Evolutionary conservation across 2,113 vertebrate genomes (phyloP).

Genomic region (Neolamprologus caudopunctatus): DNA sequence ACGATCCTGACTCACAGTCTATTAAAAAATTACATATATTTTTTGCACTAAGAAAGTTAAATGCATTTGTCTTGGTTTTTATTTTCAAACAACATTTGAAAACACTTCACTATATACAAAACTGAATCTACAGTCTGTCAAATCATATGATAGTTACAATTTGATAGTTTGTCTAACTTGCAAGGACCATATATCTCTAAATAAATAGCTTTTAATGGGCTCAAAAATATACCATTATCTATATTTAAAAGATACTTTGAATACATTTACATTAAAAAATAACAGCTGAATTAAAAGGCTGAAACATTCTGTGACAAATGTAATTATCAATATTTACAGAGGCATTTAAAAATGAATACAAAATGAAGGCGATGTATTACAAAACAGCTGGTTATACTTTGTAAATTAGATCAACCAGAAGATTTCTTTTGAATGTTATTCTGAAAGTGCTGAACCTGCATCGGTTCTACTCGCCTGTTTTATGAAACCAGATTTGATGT

Average conservation of each 20-base stretch:
- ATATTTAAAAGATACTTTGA: accelerated
- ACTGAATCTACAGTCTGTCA: not conserved
- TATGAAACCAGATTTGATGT: not conserved
- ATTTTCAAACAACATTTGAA: not conserved
- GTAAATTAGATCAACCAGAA: not conserved
- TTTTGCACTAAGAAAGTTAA: not conserved
- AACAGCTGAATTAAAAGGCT: not conserved
- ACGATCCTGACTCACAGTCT: not conserved
- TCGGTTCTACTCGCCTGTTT: not conserved
- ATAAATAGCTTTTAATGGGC: not conserved
- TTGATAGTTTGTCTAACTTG: not conserved
- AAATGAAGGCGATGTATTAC: not conserved
- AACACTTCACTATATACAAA: not conserved
- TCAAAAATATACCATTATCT: accelerated
- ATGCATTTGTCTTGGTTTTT: not conserved
- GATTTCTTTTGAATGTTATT: not conserved
- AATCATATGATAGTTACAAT: not conserved
- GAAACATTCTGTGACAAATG: not conserved
- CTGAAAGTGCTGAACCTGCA: not conserved
- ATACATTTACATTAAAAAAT: not conserved
- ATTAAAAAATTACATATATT: not conserved
- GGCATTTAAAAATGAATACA: not conserved
- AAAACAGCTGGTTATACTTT: not conserved
- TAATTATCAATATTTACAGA: not conserved
- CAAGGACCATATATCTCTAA: not conserved